Evolutionary conservation across 2,113 vertebrate species (phyloP).

Genomic region (Hystrix brachyura): DNA sequence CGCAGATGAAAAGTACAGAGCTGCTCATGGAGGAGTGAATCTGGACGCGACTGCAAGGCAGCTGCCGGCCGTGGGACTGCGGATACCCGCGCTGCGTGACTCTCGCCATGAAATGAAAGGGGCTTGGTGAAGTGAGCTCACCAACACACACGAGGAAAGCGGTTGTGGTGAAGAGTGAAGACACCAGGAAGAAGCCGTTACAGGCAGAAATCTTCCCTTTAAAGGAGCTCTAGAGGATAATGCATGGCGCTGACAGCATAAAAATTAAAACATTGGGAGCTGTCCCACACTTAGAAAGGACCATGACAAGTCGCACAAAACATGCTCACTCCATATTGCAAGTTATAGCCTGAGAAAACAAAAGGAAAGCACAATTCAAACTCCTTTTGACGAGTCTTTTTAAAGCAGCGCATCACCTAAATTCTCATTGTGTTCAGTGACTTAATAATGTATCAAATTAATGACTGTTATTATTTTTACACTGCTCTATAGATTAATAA

Average conservation of each 20-base stretch:
- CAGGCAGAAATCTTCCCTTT: not conserved
- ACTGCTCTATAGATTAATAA: not conserved
- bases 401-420: not conserved
- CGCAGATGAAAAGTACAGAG: not conserved
- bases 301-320: not conserved
- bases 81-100: not conserved
- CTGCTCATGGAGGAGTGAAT: not conserved
- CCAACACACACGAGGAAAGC: not conserved
- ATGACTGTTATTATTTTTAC: not conserved
- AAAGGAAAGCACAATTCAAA: not conserved
- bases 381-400: not conserved
- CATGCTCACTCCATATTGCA: not conserved
- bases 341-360: not conserved
- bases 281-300: not conserved
- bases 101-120: not conserved
- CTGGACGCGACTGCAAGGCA: not conserved
- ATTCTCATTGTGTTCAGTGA: not conserved
- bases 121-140: not conserved
- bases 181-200: not conserved
- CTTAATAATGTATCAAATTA: not conserved
- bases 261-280: not conserved
- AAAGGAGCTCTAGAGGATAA: not conserved
- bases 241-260: not conserved
- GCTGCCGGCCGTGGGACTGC: too few species aligned
- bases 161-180: not conserved